Percentiles rank a stretch among this genome's conserved stretches.
Conservation (phyloP, 2,113 vertebrate species). For the Tenrec ecaudatus region DNA sequence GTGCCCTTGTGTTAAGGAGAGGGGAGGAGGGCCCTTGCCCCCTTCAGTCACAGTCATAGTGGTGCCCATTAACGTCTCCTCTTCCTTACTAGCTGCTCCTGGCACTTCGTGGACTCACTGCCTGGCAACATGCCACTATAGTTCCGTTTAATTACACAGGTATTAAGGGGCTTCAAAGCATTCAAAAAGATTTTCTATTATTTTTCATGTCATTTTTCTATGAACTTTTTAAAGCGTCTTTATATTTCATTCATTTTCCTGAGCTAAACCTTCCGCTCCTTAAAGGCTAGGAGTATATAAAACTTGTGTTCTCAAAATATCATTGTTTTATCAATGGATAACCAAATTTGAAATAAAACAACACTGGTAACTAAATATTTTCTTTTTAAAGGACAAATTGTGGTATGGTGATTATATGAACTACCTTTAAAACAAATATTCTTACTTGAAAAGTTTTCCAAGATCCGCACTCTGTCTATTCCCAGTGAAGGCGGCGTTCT, state of each 20-base stretch:
- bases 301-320: neutral
- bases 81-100: no score
- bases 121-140: no score
- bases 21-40: no score
- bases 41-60: no score
- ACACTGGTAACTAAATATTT: neutral
- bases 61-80: no score
- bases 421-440: neutral
- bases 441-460: neutral
- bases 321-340: neutral
- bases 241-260: neutral
- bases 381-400: slow-evolving; percentile 47
- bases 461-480: neutral
- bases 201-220: no score
- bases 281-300: neutral
- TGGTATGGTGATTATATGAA: neutral
- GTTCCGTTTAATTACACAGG: no score
- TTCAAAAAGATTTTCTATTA: no score
- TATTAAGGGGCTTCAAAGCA: no score
- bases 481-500: neutral
- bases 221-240: neutral
- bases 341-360: slow-evolving; percentile 23
- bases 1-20: no score
- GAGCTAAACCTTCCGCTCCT: neutral
- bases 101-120: no score